Base-by-base conservation (phyloP, 2,797 vertebrate genomes). In the Eupleurogrammus muticus region DNA sequence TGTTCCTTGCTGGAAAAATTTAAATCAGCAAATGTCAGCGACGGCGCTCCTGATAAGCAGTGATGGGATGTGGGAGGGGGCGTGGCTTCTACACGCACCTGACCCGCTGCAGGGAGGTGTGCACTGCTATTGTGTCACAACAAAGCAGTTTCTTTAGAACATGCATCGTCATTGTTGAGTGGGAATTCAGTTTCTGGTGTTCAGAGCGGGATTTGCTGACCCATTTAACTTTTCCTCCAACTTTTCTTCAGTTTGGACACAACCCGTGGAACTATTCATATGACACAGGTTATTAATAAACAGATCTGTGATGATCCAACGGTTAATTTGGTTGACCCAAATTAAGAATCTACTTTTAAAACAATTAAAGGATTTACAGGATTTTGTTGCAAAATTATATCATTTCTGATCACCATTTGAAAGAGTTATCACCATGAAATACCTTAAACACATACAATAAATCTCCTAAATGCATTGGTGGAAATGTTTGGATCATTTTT, bases 71-170 rank as follows among this genome's bases (percentile, higher is more conserved):
- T 5, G 38, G 20, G 6, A 36, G 40, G 12, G 36, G 75, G 84
- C 3, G 67, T 58, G 58, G 46, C 68, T 61, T n/a, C 0, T 21
- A 10, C 35, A 9, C 21, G 17, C 8, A 79, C 66, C 40, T 84
- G 65, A 20, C 42, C 23, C 12, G 7, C 57, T 63, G 46, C 5
- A 5, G 38, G 34, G 44, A 49, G 28, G 44, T 38, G 44, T 56
- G 16, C 0, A 1, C 0, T 24, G 59, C 35, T 17, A 28, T 42
- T 12, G 4, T 12, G 3, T 17, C 46, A 0, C 48, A n/a, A n/a
- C 6, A 32, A 42, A 55, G 4, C 16, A 14, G n/a, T 53, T 70
- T 70, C n/a, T 24, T 9, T n/a, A 0, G 50, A 73, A 63, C 47
- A 0, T 32, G 48, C 51, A 5, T 9, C 0, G 9, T 28, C 20